These are phyloP conservation scores for Xenus cinereus DNA, from an alignment of 2,113 vertebrate species.

Conservation along the genomic window DNA sequence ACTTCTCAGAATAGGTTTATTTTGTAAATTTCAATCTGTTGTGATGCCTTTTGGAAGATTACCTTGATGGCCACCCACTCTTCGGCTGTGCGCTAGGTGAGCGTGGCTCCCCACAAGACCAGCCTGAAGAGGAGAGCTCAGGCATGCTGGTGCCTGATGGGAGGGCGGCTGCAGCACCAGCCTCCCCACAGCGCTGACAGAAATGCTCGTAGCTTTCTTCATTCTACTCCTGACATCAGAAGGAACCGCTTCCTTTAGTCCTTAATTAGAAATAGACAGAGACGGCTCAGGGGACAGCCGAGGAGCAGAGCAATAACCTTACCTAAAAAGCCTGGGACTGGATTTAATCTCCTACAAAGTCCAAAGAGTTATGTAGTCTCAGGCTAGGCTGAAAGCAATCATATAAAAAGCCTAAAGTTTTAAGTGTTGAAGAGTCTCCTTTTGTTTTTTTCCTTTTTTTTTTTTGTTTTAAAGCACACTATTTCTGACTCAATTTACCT, in stretches of 20 bases:
- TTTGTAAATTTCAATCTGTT: background rate
- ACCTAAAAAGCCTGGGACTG: slow-evolving; percentile 5
- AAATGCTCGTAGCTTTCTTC: background rate
- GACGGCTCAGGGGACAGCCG: background rate
- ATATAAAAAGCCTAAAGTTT: slow-evolving; percentile 17
- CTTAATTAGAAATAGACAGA: slow-evolving; percentile 57
- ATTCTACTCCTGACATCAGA: background rate
- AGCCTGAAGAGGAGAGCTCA: background rate
- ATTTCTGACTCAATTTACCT: background rate
- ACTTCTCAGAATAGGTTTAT: background rate
- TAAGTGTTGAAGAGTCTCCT: background rate
- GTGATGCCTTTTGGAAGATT: background rate
- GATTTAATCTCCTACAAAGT: slow-evolving; percentile 53
- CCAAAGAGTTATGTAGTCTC: slow-evolving; percentile 30
- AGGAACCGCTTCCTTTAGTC: background rate
- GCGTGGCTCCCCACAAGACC: fast-evolving
- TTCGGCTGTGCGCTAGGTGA: fast-evolving
- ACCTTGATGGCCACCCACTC: too few species aligned
- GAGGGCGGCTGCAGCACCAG: background rate
- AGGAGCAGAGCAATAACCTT: slow-evolving; percentile 46
- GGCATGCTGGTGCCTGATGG: fast-evolving
- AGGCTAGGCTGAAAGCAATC: slow-evolving; percentile 8
- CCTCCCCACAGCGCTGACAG: background rate
- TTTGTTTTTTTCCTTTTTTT: background rate
- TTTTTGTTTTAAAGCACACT: background rate